A percentile compares a stretch with the other conserved stretches of the same genome.
These are phyloP conservation scores for Ceraclea dissimilis DNA, from an alignment of 2,888 invertebrate species.

Conservation along the genomic window DNA sequence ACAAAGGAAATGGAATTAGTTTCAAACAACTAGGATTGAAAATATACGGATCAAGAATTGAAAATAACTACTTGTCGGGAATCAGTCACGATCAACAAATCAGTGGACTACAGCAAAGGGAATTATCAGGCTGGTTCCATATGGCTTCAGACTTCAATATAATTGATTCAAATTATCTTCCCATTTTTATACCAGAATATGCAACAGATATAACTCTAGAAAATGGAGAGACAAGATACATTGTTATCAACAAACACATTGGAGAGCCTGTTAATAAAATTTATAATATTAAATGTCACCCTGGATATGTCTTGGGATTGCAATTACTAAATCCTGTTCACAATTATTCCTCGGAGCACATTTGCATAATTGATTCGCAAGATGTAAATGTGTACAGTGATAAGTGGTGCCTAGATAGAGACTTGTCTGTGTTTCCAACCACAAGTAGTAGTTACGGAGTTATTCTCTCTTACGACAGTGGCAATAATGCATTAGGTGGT, in stretches of 20 bases:
- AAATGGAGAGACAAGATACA: conserved; percentile 69
- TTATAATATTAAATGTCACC: conserved; percentile 62
- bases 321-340: conserved; percentile 87
- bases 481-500: conserved; percentile 69
- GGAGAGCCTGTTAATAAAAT: conserved; percentile 50
- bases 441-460: conserved; percentile 78
- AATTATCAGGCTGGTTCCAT: conserved; percentile 88
- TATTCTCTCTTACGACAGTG: conserved; percentile 73
- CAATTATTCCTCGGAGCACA: conserved; percentile 77
- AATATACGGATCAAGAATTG: conserved; percentile 68
- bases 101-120: conserved; percentile 75
- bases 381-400: conserved; percentile 56
- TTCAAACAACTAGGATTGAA: conserved; percentile 81
- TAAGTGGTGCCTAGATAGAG: conserved; percentile 72
- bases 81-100: conserved; percentile 88
- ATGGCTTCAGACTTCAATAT: conserved; percentile 58
- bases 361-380: conserved; percentile 71
- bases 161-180: conserved; percentile 64
- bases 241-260: conserved; percentile 63
- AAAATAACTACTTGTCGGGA: conserved; percentile 79
- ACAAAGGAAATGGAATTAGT: conserved; percentile 82
- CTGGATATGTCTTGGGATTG: conserved; percentile 80
- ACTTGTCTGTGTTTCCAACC: conserved; percentile 84
- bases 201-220: conserved; percentile 55
- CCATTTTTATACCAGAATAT: conserved; percentile 62